Percentiles rank a stretch among this genome's conserved stretches.
These are phyloP conservation scores for Brienomyrus brachyistius DNA, from an alignment of 2,113 vertebrate species.

Conservation along the genomic window DNA sequence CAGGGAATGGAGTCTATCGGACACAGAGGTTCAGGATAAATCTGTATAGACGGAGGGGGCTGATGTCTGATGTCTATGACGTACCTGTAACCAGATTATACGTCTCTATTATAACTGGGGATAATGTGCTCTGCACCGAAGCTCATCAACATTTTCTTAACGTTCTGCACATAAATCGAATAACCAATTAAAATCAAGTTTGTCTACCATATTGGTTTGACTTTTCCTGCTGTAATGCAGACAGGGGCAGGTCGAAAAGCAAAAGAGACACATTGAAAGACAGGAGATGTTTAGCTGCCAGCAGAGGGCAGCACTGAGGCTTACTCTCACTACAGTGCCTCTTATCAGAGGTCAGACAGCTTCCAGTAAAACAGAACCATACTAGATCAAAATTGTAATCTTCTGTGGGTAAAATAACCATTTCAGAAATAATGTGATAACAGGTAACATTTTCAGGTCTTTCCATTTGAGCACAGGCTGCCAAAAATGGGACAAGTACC, in stretches of 20 bases:
- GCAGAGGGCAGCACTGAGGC: not conserved
- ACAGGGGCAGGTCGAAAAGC: not conserved
- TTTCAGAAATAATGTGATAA: not conserved
- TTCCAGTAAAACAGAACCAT: not conserved
- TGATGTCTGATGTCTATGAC: not conserved
- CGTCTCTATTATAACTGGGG: constrained; percentile 4
- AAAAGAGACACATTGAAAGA: not conserved
- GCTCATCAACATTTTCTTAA: constrained; percentile 25
- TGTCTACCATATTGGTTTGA: constrained; percentile 18
- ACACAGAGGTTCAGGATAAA: constrained; percentile 20
- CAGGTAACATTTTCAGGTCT: not conserved
- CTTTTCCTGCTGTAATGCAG: constrained; percentile 21
- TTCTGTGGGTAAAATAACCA: not conserved
- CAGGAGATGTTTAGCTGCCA: not conserved
- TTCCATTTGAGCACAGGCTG: too few relatives aligned
- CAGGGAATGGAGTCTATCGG: constrained; percentile 12
- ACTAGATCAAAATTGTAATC: not conserved
- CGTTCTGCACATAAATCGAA: constrained; percentile 15
- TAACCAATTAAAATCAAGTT: constrained; percentile 25
- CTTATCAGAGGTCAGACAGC: not conserved
- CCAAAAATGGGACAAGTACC: too few relatives aligned
- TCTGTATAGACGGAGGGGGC: constrained; percentile 1
- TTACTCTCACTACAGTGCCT: not conserved
- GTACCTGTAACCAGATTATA: constrained; percentile 26
- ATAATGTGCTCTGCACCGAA: constrained; percentile 17